Evolutionary conservation across 2,113 vertebrate species (phyloP), one percentile per base, ranked within the genome.

Genomic region (Atherinomorus stipes): DNA sequence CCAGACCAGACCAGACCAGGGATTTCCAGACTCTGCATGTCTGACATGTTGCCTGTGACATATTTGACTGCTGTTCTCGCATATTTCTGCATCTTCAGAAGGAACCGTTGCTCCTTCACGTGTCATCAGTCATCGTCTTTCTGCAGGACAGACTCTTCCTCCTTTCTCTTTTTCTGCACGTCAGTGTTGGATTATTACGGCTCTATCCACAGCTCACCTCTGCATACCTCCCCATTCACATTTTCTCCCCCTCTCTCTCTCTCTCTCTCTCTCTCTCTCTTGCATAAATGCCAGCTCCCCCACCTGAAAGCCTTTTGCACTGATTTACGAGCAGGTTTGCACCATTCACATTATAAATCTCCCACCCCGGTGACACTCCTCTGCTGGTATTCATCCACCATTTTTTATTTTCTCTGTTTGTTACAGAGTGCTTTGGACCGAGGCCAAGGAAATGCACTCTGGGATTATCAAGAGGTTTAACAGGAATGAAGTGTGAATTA

Each of bases 331-430:
- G 80, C 84, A 82, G 93, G 91, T 95, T 95, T 95, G 85, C 81
- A 93, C 87, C 85, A 76, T 92, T 95, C 81, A 86, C 91, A 88
- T 91, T 90, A 94, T 96, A 96, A 96, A 97, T 97, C 94, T 95
- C 71, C 94, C 93, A 91, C 87, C 92, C 92, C 74, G 66, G 89
- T 94, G 94, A 96, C 92, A 91, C 90, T 94, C 94, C 92, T 91
- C 85, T 91, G 91, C 93, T 94, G 92, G 93, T 95, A 94, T 95
- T 95, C 96, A 95, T 96, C 95, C 94, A 94, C 95, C 94, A 94
- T 93, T 93, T 95, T 93, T 64, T 87, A 93, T 96, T 44, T 86
- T 93, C 94, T 81, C 84, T 81, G 70, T 83, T 81, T 74, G 71
- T 83, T 81, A 76, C 92, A 91, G 93, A 94, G 94, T 89, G 89